Evolutionary conservation across 2,888 invertebrate species (phyloP), one percentile per base, ranked within the genome.

Genomic region (Lochmaea crataegi): DNA sequence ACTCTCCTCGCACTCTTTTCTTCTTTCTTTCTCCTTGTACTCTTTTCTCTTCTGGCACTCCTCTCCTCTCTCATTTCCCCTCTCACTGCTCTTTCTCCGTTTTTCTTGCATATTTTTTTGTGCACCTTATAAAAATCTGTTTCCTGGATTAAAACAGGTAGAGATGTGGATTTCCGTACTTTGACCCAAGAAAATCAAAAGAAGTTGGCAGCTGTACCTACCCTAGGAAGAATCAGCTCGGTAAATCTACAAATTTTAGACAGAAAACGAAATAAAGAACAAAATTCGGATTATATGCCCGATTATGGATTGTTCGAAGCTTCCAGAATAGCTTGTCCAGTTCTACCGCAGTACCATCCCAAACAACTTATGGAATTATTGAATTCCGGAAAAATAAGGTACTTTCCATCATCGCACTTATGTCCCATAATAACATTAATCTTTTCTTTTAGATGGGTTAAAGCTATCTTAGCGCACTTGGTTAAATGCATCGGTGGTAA

Each of bases 261-360:
- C 73, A 88, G 92, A 26, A 93, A 93, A 77, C 92, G 93, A 16
- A 81, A 81, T 10, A 86, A 86, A 80, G 86, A 87, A 67, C 79
- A 79, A 5, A 85, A 87, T 77, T 86, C 93, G 75, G 95, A 96
- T 85, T 95, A 96, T 84, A 94, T 96, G 94, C 96, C 96, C 0
- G 96, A 96, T 87, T 96, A 96, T 83, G 97, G 97, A 0, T 87
- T 99, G 67, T 99, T 99, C 87, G 99, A 99, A 87, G 98, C 99
- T 0, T 96, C 98, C 6, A 91, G 98, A 76, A 95, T 98, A 84
- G 98, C 98, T 0, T 99, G 97, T 82, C 99, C 99, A 0, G 98
- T 99, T 57, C 88, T 99, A 74, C 99, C 99, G 0, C 99, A 99
- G 83, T 99, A 99, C 86, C 99, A 99, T 88, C 99, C 99, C 0